These are phyloP conservation scores for Donacobius atricapilla DNA, from an alignment of 2,113 vertebrate species.

Conservation along the genomic window DNA sequence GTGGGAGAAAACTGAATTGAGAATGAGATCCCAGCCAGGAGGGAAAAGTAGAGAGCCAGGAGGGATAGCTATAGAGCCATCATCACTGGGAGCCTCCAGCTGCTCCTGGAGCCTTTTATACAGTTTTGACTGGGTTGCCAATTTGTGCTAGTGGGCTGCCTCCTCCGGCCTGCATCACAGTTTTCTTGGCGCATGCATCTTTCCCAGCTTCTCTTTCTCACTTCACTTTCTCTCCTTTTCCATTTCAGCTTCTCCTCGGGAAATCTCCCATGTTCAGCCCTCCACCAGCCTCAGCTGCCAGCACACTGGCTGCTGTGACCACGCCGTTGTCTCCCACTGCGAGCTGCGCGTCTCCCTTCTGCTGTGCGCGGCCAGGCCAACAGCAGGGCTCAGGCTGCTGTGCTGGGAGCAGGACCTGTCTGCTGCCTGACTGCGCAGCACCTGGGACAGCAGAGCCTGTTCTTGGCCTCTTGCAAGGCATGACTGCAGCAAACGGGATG, in stretches of 20 bases:
- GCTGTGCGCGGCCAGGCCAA: accelerated
- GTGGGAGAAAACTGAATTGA: neutral
- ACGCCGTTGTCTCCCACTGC: accelerated
- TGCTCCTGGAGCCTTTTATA: slow-evolving; percentile 15
- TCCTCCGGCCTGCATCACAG: neutral
- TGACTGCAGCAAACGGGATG: accelerated
- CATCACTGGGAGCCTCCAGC: neutral
- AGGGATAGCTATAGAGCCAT: neutral
- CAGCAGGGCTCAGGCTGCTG: accelerated
- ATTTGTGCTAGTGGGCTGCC: neutral
- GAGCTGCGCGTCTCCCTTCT: neutral
- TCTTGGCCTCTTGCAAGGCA: neutral
- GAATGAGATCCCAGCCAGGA: neutral
- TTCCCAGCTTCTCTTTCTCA: neutral
- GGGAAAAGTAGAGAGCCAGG: neutral
- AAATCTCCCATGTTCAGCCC: neutral
- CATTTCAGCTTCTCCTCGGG: neutral
- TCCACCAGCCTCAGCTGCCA: neutral
- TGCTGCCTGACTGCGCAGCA: neutral
- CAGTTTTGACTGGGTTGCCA: neutral
- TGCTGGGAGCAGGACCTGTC: neutral
- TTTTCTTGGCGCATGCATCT: neutral
- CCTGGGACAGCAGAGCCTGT: accelerated
- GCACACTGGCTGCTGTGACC: accelerated
- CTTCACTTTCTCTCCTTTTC: neutral